Evolutionary conservation across 1,140 invertebrate genomes (phyloP).

Genomic region (Euglossa dilemma): DNA sequence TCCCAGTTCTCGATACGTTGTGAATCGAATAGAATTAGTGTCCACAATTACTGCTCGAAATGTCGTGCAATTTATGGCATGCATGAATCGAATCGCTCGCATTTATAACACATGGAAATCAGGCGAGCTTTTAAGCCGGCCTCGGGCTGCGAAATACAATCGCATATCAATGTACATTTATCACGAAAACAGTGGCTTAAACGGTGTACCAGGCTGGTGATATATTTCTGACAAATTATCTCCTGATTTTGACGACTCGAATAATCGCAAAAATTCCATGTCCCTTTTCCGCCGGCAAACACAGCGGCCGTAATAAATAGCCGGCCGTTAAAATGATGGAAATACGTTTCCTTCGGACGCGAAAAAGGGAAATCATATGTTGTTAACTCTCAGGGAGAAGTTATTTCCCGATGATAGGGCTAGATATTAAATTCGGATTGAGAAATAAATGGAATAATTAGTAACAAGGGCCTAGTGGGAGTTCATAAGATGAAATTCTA

Average conservation of each 20-base stretch:
- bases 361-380: too few relatives aligned
- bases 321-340: conserved; percentile 1
- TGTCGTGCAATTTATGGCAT: conserved; percentile 42
- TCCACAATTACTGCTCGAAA: conserved; percentile 47
- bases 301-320: conserved; percentile 6
- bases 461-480: too few relatives aligned
- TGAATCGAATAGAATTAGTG: conserved; percentile 47
- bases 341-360: too few relatives aligned
- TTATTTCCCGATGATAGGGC: too few relatives aligned
- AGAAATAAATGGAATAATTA: too few relatives aligned
- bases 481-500: too few relatives aligned
- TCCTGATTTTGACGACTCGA: conserved; percentile 37
- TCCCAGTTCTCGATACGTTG: not conserved
- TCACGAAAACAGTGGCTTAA: conserved; percentile 45
- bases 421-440: too few relatives aligned
- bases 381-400: too few relatives aligned
- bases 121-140: conserved; percentile 33
- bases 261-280: conserved; percentile 31
- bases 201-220: not conserved
- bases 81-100: conserved; percentile 39
- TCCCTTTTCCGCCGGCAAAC: not conserved
- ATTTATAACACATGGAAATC: conserved; percentile 53
- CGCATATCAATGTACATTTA: conserved; percentile 45
- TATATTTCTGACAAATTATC: conserved; percentile 43
- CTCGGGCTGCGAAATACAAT: conserved; percentile 27